Evolutionary conservation across 1,140 invertebrate species (phyloP).

Genomic region (Oppia nitens): DNA sequence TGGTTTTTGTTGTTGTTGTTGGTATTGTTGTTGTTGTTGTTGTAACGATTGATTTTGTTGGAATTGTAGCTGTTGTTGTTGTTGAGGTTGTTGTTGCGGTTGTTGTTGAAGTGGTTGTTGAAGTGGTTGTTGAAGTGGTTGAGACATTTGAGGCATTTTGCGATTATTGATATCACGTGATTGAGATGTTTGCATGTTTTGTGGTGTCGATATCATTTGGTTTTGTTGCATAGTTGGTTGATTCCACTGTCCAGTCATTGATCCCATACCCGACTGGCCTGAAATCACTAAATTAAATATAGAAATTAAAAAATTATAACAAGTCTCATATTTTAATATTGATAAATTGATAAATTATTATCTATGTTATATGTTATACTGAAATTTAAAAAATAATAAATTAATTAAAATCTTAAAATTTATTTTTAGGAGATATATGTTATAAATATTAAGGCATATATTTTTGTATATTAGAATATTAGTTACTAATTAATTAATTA

Average conservation of each 20-base stretch:
- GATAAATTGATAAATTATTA: no score
- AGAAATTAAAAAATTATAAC: no score
- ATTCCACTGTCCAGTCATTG: background rate
- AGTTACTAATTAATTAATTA: no score
- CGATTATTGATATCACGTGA: background rate
- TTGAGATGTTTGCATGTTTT: background rate
- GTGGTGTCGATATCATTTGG: background rate
- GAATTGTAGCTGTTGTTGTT: background rate
- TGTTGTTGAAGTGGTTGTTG: background rate
- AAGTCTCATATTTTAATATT: no score
- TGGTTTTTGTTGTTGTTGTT: background rate
- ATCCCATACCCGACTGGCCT: background rate
- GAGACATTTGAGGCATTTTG: background rate
- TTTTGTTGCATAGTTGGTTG: slow-evolving; percentile 10
- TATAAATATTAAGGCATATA: no score
- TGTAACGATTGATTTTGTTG: background rate
- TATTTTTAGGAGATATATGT: no score
- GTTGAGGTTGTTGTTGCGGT: background rate
- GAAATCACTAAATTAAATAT: background rate
- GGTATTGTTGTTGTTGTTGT: slow-evolving; percentile 2
- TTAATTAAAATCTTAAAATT: no score
- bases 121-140: background rate
- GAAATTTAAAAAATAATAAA: no score
- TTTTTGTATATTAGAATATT: no score
- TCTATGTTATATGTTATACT: no score